Evolutionary conservation across 2,797 vertebrate species (phyloP).

Genomic region (Spinus pinus): DNA sequence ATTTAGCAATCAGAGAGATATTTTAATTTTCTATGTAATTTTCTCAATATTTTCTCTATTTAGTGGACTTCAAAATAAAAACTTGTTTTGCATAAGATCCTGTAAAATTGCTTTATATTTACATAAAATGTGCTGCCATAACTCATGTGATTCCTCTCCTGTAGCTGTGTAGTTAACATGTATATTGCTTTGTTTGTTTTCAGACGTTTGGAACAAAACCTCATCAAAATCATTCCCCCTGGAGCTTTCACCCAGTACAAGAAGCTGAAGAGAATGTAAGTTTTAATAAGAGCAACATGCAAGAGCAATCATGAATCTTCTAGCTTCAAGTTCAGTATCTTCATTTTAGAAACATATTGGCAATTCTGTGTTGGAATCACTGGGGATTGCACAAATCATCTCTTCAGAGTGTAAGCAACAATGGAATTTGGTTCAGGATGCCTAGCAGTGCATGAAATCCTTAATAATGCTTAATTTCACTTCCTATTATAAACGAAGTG

Average conservation of each 20-base stretch:
- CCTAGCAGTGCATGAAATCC: slow-evolving; percentile 10
- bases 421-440: slow-evolving; percentile 36
- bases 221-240: slow-evolving; percentile 90
- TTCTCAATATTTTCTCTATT: not conserved
- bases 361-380: not conserved
- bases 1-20: not conserved
- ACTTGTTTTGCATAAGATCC: not conserved
- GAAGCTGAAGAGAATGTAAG: slow-evolving; percentile 99
- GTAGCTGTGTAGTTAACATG: not conserved
- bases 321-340: not conserved
- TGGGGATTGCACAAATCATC: slow-evolving; percentile 5
- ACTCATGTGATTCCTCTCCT: not conserved
- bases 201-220: slow-evolving; percentile 97
- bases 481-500: not conserved
- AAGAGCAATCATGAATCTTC: not conserved
- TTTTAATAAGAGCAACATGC: slow-evolving; percentile 52
- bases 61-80: not conserved
- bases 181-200: slow-evolving; percentile 54
- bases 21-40: not conserved
- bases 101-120: not conserved
- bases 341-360: not conserved
- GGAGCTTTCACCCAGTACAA: slow-evolving; percentile 94
- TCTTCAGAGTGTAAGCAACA: slow-evolving; percentile 6
- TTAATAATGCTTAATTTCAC: slow-evolving; percentile 43
- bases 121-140: not conserved